These are phyloP conservation scores for Lycodopsis pacificus DNA, from an alignment of 2,797 vertebrate genomes.

Conservation along the genomic window DNA sequence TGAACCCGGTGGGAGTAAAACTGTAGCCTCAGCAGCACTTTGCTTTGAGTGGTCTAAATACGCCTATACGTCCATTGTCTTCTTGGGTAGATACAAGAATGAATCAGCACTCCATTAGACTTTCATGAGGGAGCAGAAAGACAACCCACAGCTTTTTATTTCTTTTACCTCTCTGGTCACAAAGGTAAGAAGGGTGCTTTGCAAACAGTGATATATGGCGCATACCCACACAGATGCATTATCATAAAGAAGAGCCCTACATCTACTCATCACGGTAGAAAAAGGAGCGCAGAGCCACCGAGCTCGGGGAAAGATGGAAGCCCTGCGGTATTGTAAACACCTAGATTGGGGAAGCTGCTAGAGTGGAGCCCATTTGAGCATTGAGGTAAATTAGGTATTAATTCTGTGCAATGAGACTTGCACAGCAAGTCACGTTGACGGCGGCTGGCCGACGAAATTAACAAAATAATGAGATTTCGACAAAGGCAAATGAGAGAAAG, in stretches of 20 bases:
- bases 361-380: conserved; percentile 56
- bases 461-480: conserved; percentile 73
- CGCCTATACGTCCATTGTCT: conserved; percentile 71
- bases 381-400: conserved; percentile 69
- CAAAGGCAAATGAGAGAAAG: conserved; percentile 48
- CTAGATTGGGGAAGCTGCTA: conserved; percentile 46
- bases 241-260: conserved; percentile 65
- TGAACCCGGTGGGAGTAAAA: conserved; percentile 78
- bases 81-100: conserved; percentile 62
- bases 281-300: conserved; percentile 22
- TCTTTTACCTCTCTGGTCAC: conserved; percentile 66
- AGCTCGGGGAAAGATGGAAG: conserved; percentile 49
- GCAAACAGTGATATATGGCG: conserved; percentile 61
- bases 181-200: conserved; percentile 48
- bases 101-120: conserved; percentile 79
- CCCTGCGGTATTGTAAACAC: conserved; percentile 61
- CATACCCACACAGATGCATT: conserved; percentile 67
- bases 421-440: conserved; percentile 58
- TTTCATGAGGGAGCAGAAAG: conserved; percentile 75
- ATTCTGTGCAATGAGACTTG: conserved; percentile 61
- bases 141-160: conserved; percentile 71
- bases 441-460: conserved; percentile 60
- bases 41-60: conserved; percentile 72
- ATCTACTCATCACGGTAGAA: conserved; percentile 51
- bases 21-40: conserved; percentile 74